Base-by-base conservation (phyloP, 2,797 vertebrate genomes). In the Sparidentex hasta region DNA sequence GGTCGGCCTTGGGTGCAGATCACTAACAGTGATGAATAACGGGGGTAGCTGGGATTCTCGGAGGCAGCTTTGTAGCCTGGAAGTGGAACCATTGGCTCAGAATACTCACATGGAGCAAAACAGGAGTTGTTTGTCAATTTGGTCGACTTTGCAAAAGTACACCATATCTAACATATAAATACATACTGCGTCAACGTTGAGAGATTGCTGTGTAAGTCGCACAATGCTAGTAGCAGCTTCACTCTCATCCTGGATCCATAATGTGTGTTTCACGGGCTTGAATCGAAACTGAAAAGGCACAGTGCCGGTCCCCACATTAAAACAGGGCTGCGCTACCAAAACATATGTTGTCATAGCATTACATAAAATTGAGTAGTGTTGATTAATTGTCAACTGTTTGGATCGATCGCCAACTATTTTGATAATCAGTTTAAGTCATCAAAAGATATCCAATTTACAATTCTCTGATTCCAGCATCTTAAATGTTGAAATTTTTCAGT, bases 11-110 rank as follows among this genome's bases (percentile, higher is more conserved):
- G 23, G 67, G 46, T 81, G 50, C 68, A 59, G 74, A 84, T 87
- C 74, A 41, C 69, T 74, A 80, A 81, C 82, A 52, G 27, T 68
- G 81, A 83, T 44, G 52, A 75, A 85, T 88, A 79, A 67, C 51
- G 11, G 21, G 69, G 81, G 72, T 54, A 84, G 50, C 21, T 7
- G 69, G 47, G 47, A 65, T 65, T 79, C 23, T 69, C 21, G 76
- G 71, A 73, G 59, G 57, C 63, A 33, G 56, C 27, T 69, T 59
- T 68, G 61, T 57, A 59, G 33, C 64, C 44, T 76, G 54, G 7
- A 17, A 20, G 20, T 29, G 17, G 33, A 68, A 64, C 65, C 51
- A 48, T 57, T 18, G 17, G 44, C 62, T 44, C 48, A 25, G 13
- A 69, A 64, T 65, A 74, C 23, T 54, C 29, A 61, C 18, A 12